Evolutionary conservation across 2,113 vertebrate species (phyloP).

Genomic region (Varanus komodoensis): DNA sequence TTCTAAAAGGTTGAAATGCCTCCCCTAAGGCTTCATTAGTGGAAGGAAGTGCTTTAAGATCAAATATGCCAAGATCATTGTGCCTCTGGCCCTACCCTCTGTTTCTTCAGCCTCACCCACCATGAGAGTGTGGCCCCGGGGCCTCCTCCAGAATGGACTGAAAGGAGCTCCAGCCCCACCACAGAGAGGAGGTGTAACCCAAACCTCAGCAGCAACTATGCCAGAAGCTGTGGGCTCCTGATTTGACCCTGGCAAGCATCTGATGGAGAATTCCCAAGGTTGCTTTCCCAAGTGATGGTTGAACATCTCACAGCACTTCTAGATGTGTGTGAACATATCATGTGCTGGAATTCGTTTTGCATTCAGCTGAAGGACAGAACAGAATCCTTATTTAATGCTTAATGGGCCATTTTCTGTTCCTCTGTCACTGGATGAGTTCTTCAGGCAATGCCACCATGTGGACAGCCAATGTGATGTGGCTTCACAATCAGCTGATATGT

Average conservation of each 20-base stretch:
- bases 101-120: too few relatives aligned
- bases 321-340: neutral
- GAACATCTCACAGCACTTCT: neutral
- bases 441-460: neutral
- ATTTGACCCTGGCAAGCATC: neutral
- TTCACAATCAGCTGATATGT: neutral
- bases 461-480: neutral
- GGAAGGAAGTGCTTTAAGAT: too few relatives aligned
- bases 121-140: too few relatives aligned
- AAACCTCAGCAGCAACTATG: neutral
- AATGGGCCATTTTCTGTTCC: neutral
- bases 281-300: neutral
- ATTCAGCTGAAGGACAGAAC: neutral
- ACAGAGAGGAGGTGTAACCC: neutral
- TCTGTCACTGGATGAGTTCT: neutral
- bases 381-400: neutral
- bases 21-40: too few relatives aligned
- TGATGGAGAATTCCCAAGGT: too few relatives aligned
- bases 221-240: neutral
- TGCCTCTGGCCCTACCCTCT: too few relatives aligned
- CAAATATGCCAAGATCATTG: too few relatives aligned
- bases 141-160: too few relatives aligned
- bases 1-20: too few relatives aligned
- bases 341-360: neutral
- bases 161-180: too few relatives aligned